Evolutionary conservation across 2,797 vertebrate species (phyloP), one percentile per base, ranked within the genome.

Genomic region (Sandelia bainsii): DNA sequence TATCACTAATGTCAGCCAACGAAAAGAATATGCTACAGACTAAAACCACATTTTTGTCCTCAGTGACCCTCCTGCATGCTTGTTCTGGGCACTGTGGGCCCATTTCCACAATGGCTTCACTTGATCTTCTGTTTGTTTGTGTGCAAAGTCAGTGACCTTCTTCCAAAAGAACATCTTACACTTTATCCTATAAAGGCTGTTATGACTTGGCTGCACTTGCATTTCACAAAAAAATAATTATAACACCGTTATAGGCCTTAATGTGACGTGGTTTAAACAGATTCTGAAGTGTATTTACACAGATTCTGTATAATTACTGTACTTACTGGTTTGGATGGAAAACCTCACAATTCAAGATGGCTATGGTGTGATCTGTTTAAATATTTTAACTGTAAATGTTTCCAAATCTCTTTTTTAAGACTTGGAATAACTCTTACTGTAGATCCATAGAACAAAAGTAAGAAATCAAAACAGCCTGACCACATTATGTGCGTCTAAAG

Each of bases 1-100:
- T 81, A 81, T 86, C 74, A 79, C 53, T 42, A 67, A 67, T 20
- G 9, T 50, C 74, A 56, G 77, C 72, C 79, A 70, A 49, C 60
- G 73, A 62, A 85, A 79, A 20, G 13, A 74, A 82, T 77, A 72
- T 79, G 77, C 62, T 77, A 57, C 20, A 62, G 46, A 79, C 27
- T 45, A 17, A 81, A 82, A 70, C 32, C 79, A 83, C 22, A 49
- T 78, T 79, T 74, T 17, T 49, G 20, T 48, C n/a, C 60, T 64
- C 53, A 3, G 11, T 20, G 27, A 66, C 45, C 50, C 39, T 48
- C 32, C 13, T 12, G 1, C n/a, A 25, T 16, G 13, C 42, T 56
- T 11, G 0, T 53, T 72, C 32, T 40, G 60, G 60, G 19, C n/a
- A 57, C 62, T 51, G 62, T 52, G 7, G 76, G 45, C 56, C 11